These are phyloP conservation scores for Trachelus troglodyta DNA, from an alignment of 2,888 invertebrate genomes.

Conservation along the genomic window DNA sequence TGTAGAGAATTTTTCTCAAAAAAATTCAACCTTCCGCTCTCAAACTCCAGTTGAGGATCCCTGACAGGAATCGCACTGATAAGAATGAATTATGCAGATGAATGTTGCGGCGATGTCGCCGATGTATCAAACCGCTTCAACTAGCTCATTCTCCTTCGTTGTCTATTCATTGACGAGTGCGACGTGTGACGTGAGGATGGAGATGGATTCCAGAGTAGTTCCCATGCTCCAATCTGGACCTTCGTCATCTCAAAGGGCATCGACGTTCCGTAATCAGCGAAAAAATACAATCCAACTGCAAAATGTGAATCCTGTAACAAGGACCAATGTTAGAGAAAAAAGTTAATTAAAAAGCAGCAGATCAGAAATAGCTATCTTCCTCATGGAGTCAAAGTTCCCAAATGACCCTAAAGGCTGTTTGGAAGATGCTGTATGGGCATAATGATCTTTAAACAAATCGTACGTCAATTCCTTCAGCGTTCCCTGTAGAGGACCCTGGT, in stretches of 20 bases:
- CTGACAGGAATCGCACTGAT: conserved; percentile 59
- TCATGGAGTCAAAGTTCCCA: not conserved
- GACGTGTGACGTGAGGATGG: conserved; percentile 59
- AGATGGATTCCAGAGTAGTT: conserved; percentile 63
- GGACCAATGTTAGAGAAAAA: not conserved
- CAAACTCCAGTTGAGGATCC: conserved; percentile 45
- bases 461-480: conserved; percentile 27
- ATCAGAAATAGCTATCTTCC: not conserved
- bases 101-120: conserved; percentile 64
- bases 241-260: not conserved
- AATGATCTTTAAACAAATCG: conserved; percentile 45
- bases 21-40: not conserved
- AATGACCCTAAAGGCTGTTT: not conserved
- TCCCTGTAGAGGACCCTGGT: not conserved
- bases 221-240: conserved; percentile 57
- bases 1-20: no score
- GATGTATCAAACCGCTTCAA: conserved; percentile 63
- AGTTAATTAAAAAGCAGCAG: not conserved
- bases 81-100: conserved; percentile 64
- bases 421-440: conserved; percentile 7
- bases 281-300: not conserved
- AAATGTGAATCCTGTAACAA: not conserved
- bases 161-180: conserved; percentile 63
- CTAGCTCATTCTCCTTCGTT: conserved; percentile 65
- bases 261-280: no score